Percentiles rank a stretch among this genome's conserved stretches.
These are phyloP conservation scores for Yasuhikotakia modesta DNA, from an alignment of 2,797 vertebrate genomes.

Conservation along the genomic window DNA sequence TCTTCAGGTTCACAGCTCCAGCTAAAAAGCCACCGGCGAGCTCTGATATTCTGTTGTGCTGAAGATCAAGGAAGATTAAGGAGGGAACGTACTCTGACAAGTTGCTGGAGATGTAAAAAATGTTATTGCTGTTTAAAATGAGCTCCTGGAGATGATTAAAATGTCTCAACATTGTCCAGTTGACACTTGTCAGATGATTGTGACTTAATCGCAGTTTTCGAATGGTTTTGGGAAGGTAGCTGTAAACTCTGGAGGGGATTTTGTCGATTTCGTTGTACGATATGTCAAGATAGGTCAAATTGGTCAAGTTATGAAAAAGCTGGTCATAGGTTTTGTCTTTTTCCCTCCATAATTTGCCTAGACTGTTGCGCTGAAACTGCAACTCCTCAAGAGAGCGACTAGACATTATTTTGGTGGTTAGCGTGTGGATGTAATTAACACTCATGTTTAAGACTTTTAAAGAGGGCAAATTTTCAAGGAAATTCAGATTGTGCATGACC, in stretches of 20 bases:
- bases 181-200: slow-evolving; percentile 69
- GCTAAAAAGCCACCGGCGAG: slow-evolving; percentile 68
- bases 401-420: slow-evolving; percentile 72
- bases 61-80: slow-evolving; percentile 75
- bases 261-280: slow-evolving; percentile 69
- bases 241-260: slow-evolving; percentile 68
- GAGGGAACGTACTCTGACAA: slow-evolving; percentile 61
- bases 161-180: slow-evolving; percentile 68
- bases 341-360: slow-evolving; percentile 77
- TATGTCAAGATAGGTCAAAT: slow-evolving; percentile 77
- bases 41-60: slow-evolving; percentile 72
- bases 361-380: slow-evolving; percentile 73
- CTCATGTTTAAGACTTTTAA: slow-evolving; percentile 81
- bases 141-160: slow-evolving; percentile 71
- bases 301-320: slow-evolving; percentile 73
- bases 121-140: slow-evolving; percentile 73
- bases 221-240: slow-evolving; percentile 69
- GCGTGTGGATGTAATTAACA: slow-evolving; percentile 75
- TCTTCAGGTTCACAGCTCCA: slow-evolving; percentile 60
- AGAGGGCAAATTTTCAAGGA: slow-evolving; percentile 74
- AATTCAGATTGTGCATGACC: slow-evolving; percentile 76
- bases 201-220: slow-evolving; percentile 65
- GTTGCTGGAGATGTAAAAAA: slow-evolving; percentile 64
- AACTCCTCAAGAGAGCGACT: slow-evolving; percentile 78
- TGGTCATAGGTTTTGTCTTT: slow-evolving; percentile 61